phyloP scores from a whole-genome alignment of 1,140 invertebrate genomes.

The Bombus sylvicola region DNA sequence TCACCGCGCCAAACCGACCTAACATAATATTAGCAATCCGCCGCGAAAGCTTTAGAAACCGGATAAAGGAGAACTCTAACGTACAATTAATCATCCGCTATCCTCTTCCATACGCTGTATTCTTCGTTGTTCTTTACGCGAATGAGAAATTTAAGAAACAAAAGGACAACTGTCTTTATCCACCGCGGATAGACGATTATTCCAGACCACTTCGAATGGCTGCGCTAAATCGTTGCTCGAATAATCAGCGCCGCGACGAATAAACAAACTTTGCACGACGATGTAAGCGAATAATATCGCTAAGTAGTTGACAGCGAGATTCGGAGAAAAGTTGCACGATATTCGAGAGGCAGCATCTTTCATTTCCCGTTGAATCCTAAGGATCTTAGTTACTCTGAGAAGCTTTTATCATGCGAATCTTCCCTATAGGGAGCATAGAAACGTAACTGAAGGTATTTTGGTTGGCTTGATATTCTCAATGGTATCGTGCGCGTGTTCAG shows the following conservation, averaged over 20 bases:
- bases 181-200: not conserved
- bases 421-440: not conserved
- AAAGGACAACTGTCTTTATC: not conserved
- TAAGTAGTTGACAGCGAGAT: conserved; percentile 1
- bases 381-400: not conserved
- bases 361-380: not conserved
- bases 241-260: not conserved
- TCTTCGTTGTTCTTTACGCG: not conserved
- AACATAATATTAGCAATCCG: conserved; percentile 67
- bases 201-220: not conserved
- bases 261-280: conserved; percentile 2
- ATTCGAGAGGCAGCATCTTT: no score
- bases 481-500: not conserved
- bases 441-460: not conserved
- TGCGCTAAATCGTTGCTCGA: not conserved
- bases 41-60: conserved; percentile 68
- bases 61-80: conserved; percentile 69
- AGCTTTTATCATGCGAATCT: conserved; percentile 1
- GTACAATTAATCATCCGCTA: conserved; percentile 66
- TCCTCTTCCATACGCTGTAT: conserved; percentile 36
- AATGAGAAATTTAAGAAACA: not conserved
- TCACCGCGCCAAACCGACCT: conserved; percentile 31
- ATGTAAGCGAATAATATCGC: conserved; percentile 11
- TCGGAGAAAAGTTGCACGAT: not conserved
- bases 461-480: no score